Evolutionary conservation across 2,113 vertebrate species (phyloP), one percentile per base, ranked within the genome.

Genomic region (Podilymbus podiceps): DNA sequence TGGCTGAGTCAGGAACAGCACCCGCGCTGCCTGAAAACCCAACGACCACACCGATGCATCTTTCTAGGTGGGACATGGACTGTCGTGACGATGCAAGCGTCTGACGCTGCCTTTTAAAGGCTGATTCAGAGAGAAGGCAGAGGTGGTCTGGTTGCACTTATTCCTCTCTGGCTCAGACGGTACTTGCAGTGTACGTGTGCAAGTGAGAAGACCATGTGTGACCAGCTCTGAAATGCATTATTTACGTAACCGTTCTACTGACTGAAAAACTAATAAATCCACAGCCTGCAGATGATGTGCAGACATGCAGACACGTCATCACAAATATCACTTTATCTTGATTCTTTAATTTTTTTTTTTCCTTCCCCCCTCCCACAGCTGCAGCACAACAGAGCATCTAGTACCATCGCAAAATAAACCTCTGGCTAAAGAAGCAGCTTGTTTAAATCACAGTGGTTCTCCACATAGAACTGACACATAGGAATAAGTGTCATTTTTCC

Each of bases 201-300:
- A 46, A 93, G 72, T 20, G 53, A 62, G 46, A 6, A 80, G 75
- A 66, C 59, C 62, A 68, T 3, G 59, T 90, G 90, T 64, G 63
- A 93, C 72, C 79, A 49, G 79, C 72, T 86, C 88, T 55, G 88
- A 94, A 64, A 74, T 1, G n/a, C 59, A 80, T 86, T 95, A 92
- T 93, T 97, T 95, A 83, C 66, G 69, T 31, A 88, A 88, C 83
- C 50, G 46, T 73, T 71, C 63, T 69, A 69, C 90, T 83, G 88
- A 88, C 72, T 71, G 67, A 90, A 93, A 94, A 88, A 66, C 67
- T 62, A 92, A 90, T 88, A 95, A 95, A 95, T 88, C 68, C 83
- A 69, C 75, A 77, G 90, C 50, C 58, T 95, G 88, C 72, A 92
- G 95, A 86, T 81, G 86, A 95, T 77, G 92, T 95, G 94, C 95